These are phyloP conservation scores for Microchrysa polita DNA, from an alignment of 2,888 invertebrate genomes.

Conservation along the genomic window DNA sequence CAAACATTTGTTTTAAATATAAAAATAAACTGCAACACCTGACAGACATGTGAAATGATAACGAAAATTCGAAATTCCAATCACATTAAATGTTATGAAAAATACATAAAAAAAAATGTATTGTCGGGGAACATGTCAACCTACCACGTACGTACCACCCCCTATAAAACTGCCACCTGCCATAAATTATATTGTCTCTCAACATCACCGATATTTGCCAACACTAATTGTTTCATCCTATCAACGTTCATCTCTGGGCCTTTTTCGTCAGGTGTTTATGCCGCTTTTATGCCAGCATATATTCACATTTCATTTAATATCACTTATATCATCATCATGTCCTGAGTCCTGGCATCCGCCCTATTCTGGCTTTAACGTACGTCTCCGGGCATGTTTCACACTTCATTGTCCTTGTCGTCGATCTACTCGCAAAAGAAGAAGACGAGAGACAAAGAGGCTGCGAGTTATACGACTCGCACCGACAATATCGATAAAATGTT, in stretches of 20 bases:
- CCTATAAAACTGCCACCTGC: background rate
- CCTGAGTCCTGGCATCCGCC: background rate
- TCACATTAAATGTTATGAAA: no score
- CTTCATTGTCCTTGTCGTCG: background rate
- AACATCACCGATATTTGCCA: background rate
- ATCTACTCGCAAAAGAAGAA: no score
- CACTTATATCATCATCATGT: constrained; percentile 8
- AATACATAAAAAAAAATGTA: no score
- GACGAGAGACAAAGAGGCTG: background rate
- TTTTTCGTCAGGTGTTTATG: constrained; percentile 1
- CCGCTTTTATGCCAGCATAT: background rate
- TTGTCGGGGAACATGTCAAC: no score
- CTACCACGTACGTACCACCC: no score
- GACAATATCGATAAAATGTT: constrained; percentile 37
- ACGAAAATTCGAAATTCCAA: no score
- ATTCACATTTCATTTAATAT: constrained; percentile 11
- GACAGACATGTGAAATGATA: no score
- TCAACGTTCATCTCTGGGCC: background rate
- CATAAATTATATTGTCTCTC: constrained; percentile 4
- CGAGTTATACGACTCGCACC: constrained; percentile 20
- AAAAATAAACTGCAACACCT: no score
- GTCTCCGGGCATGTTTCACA: background rate
- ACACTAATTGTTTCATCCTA: constrained; percentile 1
- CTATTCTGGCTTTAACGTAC: background rate
- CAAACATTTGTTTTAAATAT: no score